A percentile compares a stretch with the other conserved stretches of the same genome.
These are phyloP conservation scores for Chloropsis cyanopogon DNA, from an alignment of 2,113 vertebrate genomes.

Conservation along the genomic window DNA sequence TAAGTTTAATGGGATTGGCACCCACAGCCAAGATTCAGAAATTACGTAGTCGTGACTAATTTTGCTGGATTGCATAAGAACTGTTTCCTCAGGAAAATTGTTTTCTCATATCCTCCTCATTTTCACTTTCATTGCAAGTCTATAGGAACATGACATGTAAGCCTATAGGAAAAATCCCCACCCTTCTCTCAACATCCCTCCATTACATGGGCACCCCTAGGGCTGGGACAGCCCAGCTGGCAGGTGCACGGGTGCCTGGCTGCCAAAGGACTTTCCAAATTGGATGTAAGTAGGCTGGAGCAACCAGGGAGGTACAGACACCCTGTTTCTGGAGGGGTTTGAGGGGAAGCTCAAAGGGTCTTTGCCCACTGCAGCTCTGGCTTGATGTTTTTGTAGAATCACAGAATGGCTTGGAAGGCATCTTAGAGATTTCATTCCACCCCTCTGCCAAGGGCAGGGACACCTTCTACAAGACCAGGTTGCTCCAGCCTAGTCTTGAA, in stretches of 20 bases:
- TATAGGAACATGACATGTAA: accelerated
- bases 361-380: neutral
- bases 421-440: neutral
- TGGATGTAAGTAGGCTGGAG: neutral
- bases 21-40: neutral
- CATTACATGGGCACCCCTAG: accelerated
- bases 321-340: neutral
- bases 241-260: accelerated
- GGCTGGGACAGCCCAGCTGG: neutral
- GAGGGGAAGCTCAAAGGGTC: neutral
- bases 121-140: neutral
- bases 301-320: neutral
- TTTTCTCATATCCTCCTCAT: neutral
- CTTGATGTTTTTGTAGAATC: neutral
- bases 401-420: neutral
- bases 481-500: neutral
- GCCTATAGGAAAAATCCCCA: neutral
- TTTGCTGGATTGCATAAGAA: neutral
- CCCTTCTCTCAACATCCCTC: neutral
- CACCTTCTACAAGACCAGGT: neutral
- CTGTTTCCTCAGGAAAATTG: neutral
- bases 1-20: neutral
- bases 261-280: neutral
- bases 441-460: neutral
- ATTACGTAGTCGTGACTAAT: neutral